A percentile compares a stretch with the other conserved stretches of the same genome.
These are phyloP conservation scores for Arremon aurantiirostris DNA, from an alignment of 2,797 vertebrate genomes.

Conservation along the genomic window DNA sequence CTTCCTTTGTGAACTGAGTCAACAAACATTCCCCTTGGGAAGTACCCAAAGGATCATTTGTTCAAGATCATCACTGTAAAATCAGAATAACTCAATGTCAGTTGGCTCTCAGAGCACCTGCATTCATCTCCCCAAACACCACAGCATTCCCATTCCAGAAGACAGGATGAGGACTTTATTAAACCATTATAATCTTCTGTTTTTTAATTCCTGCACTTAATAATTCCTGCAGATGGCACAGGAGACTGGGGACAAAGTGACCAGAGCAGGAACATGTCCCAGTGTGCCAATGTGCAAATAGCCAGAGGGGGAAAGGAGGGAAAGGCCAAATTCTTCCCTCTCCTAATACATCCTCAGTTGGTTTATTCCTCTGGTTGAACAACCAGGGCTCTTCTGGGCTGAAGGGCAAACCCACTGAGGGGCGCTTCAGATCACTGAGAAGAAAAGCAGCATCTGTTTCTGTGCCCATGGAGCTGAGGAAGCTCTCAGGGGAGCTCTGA, in stretches of 20 bases:
- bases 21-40: slow-evolving; percentile 72
- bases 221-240: not conserved
- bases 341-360: not conserved
- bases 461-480: not conserved
- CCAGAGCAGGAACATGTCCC: not conserved
- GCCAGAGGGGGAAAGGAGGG: not conserved
- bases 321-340: not conserved
- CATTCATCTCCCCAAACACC: slow-evolving; percentile 46
- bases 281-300: not conserved
- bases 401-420: not conserved
- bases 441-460: not conserved
- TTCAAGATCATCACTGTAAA: slow-evolving; percentile 43
- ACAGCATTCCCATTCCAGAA: not conserved
- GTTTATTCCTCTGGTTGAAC: not conserved
- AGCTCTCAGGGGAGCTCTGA: not conserved
- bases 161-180: slow-evolving; percentile 27
- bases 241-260: not conserved
- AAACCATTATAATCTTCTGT: not conserved
- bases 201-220: slow-evolving; percentile 20
- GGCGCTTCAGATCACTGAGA: not conserved
- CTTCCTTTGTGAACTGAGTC: slow-evolving; percentile 71
- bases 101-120: slow-evolving; percentile 50
- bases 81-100: slow-evolving; percentile 55
- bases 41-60: slow-evolving; percentile 71
- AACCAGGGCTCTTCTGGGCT: not conserved